Evolutionary conservation across 2,888 invertebrate species (phyloP), one percentile per base, ranked within the genome.

Genomic region (Andrena bucephala): DNA sequence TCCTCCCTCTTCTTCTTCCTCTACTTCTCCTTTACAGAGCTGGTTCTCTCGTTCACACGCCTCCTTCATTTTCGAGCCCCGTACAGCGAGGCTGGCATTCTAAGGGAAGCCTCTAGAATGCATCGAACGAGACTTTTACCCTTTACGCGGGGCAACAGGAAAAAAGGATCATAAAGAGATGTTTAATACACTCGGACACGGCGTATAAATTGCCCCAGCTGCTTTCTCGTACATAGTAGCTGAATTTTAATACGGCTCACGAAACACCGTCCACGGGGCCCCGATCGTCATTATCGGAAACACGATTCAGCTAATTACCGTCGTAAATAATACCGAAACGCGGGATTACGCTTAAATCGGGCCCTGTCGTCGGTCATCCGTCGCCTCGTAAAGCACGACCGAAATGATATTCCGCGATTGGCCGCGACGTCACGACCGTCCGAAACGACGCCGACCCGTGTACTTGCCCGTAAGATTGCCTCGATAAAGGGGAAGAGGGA

Each of bases 21-120:
- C 71, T 33, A 27, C 69, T 62, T 69, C 77, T 81, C 48, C 80
- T 74, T 82, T 74, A 68, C 62, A 52, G 54, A 79, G 83, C 83
- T 83, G 85, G 77, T 81, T 87, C 87, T 81, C 77, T 74, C 83
- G 87, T 87, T 87, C 87, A 78, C 86, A 87, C 86, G 86, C 86
- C 87, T 87, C 80, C 69, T 85, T 87, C 87, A 77, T 87, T 85
- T 85, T 80, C 79, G 77, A 77, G 73, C 75, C 54, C 36, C 73
- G 24, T 36, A 4, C 60, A 52, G 7, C 73, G 27, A 13, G 63
- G 13, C 75, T 62, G 63, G 52, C 73, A 63, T 82, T 83, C 82
- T 67, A 60, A 68, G 70, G 82, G 70, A 82, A 81, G 81, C 81
- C 82, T 65, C 27, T 69, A 33, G 31, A 83, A 83, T 69, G 71